phyloP scores from a whole-genome alignment of 2,113 vertebrate genomes.

The Oncorhynchus nerka region DNA sequence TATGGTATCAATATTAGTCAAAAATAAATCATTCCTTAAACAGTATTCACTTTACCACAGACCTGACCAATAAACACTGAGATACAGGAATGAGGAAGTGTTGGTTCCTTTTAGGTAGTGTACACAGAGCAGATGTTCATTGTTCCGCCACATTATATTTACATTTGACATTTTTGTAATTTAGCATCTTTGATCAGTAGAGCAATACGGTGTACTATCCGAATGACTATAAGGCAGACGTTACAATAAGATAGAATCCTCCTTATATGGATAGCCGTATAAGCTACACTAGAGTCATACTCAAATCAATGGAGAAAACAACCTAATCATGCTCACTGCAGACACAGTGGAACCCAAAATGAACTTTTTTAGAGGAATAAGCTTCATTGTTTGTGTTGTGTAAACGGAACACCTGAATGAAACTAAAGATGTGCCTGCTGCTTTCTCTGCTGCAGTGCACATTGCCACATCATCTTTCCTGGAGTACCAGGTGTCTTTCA shows the following conservation, averaged over 20 bases:
- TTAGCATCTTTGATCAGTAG: conserved; percentile 6
- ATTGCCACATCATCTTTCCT: no score
- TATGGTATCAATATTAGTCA: no score
- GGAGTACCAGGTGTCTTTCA: no score
- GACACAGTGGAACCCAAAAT: no score
- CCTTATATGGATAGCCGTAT: not conserved
- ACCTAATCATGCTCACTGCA: not conserved
- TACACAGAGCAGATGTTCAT: not conserved
- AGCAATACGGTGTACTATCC: not conserved
- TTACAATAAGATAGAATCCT: not conserved
- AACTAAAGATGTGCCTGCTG: no score
- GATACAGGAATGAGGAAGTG: not conserved
- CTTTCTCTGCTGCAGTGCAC: no score
- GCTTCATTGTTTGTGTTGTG: no score
- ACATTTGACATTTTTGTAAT: no score
- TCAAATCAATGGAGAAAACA: not conserved
- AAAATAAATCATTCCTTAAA: no score
- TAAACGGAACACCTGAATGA: no score
- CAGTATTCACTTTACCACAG: not conserved
- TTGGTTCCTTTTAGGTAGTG: not conserved
- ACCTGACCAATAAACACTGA: not conserved
- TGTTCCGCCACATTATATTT: not conserved
- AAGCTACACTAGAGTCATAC: not conserved
- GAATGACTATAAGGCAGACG: conserved; percentile 18
- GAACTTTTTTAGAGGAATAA: no score